Evolutionary conservation across 2,888 invertebrate genomes (phyloP).

Genomic region (Microctonus brassicae): DNA sequence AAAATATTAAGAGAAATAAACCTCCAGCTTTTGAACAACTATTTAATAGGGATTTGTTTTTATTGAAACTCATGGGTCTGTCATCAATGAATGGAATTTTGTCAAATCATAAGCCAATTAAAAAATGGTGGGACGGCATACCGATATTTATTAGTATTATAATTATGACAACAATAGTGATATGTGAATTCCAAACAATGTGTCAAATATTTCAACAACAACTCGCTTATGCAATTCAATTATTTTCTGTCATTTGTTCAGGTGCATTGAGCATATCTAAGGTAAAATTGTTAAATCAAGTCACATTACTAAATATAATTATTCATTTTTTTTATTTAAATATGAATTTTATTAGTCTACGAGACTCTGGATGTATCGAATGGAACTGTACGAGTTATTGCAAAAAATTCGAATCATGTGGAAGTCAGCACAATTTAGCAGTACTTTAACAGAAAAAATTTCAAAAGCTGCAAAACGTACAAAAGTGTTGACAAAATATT

Average conservation of each 20-base stretch:
- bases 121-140: conserved; percentile 10
- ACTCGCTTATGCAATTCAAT: not conserved
- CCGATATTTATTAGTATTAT: not conserved
- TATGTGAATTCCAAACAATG: not conserved
- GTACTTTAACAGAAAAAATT: not conserved
- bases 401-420: not conserved
- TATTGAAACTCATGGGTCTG: not conserved
- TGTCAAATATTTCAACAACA: not conserved
- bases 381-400: not conserved
- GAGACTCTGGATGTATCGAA: not conserved
- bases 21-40: not conserved
- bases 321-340: too few relatives aligned
- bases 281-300: not conserved
- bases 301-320: not conserved
- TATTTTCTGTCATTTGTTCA: not conserved
- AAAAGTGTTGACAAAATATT: not conserved
- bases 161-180: not conserved
- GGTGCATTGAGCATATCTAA: not conserved
- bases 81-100: not conserved
- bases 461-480: not conserved
- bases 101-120: not conserved
- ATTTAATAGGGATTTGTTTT: not conserved
- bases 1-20: not conserved
- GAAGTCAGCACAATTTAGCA: not conserved
- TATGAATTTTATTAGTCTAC: not conserved